Base-by-base conservation (phyloP, 2,888 invertebrate genomes). In the Lithodes maja region DNA sequence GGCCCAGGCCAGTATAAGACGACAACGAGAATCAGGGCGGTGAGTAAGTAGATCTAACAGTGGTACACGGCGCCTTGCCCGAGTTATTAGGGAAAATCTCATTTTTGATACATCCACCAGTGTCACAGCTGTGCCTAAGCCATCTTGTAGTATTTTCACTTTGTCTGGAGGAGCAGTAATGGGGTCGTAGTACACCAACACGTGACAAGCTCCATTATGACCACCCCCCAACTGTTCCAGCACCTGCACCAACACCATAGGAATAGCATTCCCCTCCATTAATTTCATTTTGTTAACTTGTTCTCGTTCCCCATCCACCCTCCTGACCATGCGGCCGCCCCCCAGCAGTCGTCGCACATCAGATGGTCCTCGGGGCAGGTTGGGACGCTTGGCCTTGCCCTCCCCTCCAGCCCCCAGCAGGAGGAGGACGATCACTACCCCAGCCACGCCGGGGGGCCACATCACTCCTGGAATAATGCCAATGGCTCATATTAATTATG, bases 111-210 rank as follows among this genome's bases (percentile, higher is more conserved):
- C 89, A 55, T 91, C 91, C 33, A 91, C 77, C 2, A 89, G 85
- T 49, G 33, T 89, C 54, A 89, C 15, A n/a, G 91, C 89, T 3
- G 78, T 49, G 12, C 79, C 86, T n/a, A 91, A 49, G 1, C 74
- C 53, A 1, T 3, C 74, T 75, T 82, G 80, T 0, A 91, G 78
- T 3, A 33, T 69, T 3, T 2, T 49, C 55, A 91, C 52, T 3
- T 86, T 55, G 2, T 89, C 89, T 2, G 83, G 74, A 1, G 91
- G 81, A 3, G 83, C 86, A 12, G 91, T 82, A 49, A 7, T 17
- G 1, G 68, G 74, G 71, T 91, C 89, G 74, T 83, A 85, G 84
- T 91, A 91, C 53, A 91, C 55, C n/a, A 91, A 82, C 7, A 89
- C 83, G 52, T 89, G 78, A 53, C 91, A 91, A 2, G 55, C 75